Percentiles rank a stretch among this genome's conserved stretches.
Evolutionary conservation across 2,797 vertebrate species (phyloP).

Genomic region (Oryzias sinensis): DNA sequence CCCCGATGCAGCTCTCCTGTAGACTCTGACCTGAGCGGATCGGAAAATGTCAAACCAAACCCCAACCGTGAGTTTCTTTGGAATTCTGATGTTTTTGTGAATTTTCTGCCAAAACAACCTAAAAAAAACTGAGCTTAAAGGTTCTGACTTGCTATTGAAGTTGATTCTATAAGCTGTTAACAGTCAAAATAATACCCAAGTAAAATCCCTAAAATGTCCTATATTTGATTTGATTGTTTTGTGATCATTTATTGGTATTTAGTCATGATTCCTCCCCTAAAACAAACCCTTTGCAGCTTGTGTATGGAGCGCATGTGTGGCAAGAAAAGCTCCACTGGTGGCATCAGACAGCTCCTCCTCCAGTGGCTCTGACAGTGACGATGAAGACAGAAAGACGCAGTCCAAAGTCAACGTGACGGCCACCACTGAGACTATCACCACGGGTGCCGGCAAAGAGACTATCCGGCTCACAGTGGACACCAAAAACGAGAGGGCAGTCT

Average conservation of each 20-base stretch:
- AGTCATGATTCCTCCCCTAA: not conserved
- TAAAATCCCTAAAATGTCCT: too few species aligned
- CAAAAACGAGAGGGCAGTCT: constrained; percentile 77
- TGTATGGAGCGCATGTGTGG: constrained; percentile 87
- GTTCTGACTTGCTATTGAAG: too few species aligned
- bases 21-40: constrained; percentile 70
- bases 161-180: too few species aligned
- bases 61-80: constrained; percentile 79
- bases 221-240: not conserved
- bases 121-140: too few species aligned
- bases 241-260: not conserved
- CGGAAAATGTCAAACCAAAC: constrained; percentile 66
- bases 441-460: constrained; percentile 76
- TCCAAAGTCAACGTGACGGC: constrained; percentile 55
- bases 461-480: constrained; percentile 69
- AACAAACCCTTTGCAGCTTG: constrained; percentile 52
- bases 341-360: constrained; percentile 90
- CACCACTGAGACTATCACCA: constrained; percentile 72
- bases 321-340: constrained; percentile 85
- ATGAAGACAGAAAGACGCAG: constrained; percentile 78
- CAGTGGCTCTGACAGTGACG: constrained; percentile 84
- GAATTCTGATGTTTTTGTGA: not conserved
- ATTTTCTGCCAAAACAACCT: too few species aligned
- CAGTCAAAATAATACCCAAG: too few species aligned
- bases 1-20: constrained; percentile 90